Conservation (phyloP, 2,888 invertebrate species). For the Eugnorisma glareosa region DNA sequence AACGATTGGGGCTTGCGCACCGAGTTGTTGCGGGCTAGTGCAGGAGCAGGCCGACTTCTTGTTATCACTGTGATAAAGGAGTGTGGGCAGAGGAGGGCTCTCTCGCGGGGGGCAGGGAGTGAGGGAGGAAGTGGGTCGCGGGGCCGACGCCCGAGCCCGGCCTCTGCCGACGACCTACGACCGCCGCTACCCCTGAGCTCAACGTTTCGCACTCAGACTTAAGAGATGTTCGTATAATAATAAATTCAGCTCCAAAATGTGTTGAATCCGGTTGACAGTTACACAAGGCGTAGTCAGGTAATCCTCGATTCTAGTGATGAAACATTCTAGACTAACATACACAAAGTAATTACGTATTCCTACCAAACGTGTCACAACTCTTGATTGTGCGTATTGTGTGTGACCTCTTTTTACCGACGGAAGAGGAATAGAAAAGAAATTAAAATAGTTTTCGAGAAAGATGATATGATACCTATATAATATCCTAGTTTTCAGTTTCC, state of each 20-base stretch:
- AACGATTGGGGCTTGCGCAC: constrained; percentile 54
- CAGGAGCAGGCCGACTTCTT: constrained; percentile 74
- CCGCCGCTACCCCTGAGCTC: constrained; percentile 78
- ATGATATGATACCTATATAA: background rate
- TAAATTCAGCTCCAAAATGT: constrained; percentile 44
- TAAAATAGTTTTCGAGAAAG: background rate
- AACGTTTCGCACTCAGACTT: constrained; percentile 72
- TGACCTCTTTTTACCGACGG: background rate
- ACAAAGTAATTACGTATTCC: background rate
- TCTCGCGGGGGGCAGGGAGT: constrained; percentile 69
- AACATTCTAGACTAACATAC: background rate
- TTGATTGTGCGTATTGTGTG: constrained; percentile 1
- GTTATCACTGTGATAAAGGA: constrained; percentile 85
- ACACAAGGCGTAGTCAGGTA: constrained; percentile 28
- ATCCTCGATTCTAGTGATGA: background rate
- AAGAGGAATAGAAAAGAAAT: background rate
- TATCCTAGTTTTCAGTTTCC: constrained; percentile 3
- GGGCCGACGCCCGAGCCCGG: constrained; percentile 86
- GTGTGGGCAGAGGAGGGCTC: constrained; percentile 72
- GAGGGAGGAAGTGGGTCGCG: constrained; percentile 86
- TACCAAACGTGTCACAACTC: background rate
- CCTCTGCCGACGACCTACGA: constrained; percentile 81
- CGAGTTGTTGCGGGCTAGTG: constrained; percentile 47
- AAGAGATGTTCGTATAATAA: constrained; percentile 60
- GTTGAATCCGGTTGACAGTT: constrained; percentile 31